Conservation (phyloP, 2,797 vertebrate species). For the Eutrigla gurnardus region DNA sequence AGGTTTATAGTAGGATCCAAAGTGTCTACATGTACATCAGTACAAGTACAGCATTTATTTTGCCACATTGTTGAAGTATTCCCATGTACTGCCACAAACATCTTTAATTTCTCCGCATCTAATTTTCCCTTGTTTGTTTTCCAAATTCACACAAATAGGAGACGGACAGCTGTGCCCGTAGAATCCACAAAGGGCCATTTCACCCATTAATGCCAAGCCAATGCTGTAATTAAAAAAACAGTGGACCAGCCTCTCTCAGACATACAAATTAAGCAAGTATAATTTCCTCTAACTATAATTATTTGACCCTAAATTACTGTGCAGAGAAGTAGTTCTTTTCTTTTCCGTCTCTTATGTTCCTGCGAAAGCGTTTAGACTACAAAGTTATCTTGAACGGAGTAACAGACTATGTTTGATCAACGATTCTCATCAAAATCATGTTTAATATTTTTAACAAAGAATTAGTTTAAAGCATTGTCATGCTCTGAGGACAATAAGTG, state of each 20-base stretch:
- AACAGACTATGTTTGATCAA: neutral
- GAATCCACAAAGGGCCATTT: neutral
- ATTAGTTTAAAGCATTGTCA: neutral
- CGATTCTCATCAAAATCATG: conserved; percentile 1
- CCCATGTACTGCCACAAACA: neutral
- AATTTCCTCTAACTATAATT: conserved; percentile 23
- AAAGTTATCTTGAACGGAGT: neutral
- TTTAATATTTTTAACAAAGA: neutral
- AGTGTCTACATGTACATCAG: neutral
- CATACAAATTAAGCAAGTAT: conserved; percentile 22
- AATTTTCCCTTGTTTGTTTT: conserved; percentile 12
- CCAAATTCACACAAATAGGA: neutral
- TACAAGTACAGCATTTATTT: neutral
- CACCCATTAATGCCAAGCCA: conserved; percentile 10
- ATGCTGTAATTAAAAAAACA: conserved; percentile 12
- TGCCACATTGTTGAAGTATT: neutral
- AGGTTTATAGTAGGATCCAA: conserved; percentile 4
- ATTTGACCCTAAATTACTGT: conserved; percentile 27
- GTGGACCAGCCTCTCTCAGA: neutral
- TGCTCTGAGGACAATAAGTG: conserved; percentile 53
- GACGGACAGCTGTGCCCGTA: neutral
- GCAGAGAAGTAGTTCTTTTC: neutral
- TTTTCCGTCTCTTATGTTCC: neutral
- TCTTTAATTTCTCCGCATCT: neutral
- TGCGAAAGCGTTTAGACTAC: conserved; percentile 14